These are phyloP conservation scores for Scomber japonicus DNA, from an alignment of 2,113 vertebrate genomes.

Conservation along the genomic window DNA sequence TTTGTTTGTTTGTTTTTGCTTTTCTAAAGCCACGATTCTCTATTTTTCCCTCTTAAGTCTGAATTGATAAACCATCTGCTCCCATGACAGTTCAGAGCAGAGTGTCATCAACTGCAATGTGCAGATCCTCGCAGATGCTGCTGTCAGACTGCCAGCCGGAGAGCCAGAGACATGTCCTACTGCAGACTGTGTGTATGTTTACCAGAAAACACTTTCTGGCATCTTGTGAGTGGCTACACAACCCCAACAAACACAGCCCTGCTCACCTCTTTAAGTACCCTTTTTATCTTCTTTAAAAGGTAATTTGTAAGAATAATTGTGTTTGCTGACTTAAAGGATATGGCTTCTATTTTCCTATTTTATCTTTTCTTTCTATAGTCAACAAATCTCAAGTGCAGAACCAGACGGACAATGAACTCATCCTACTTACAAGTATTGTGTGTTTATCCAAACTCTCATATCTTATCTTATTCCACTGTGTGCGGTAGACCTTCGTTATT, in stretches of 20 bases:
- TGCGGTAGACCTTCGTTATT: too few species aligned
- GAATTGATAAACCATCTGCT: conserved; percentile 76
- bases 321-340: not conserved
- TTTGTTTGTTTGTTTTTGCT: conserved; percentile 47
- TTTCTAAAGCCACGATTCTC: conserved; percentile 24
- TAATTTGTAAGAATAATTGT: not conserved
- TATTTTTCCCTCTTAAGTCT: conserved; percentile 32
- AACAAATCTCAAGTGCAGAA: too few species aligned
- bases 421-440: too few species aligned
- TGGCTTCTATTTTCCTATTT: too few species aligned
- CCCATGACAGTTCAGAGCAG: conserved; percentile 65
- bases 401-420: too few species aligned
- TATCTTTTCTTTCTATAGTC: too few species aligned
- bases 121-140: conserved; percentile 63
- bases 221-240: not conserved
- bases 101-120: conserved; percentile 45
- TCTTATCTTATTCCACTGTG: too few species aligned
- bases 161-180: conserved; percentile 26
- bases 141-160: conserved; percentile 67
- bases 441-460: too few species aligned
- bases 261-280: not conserved
- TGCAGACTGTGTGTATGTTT: conserved; percentile 20
- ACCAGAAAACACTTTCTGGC: not conserved
- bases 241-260: too few species aligned
- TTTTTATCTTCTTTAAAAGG: not conserved